Conservation (phyloP, 2,888 invertebrate species). For the Machimus atricapillus region DNA sequence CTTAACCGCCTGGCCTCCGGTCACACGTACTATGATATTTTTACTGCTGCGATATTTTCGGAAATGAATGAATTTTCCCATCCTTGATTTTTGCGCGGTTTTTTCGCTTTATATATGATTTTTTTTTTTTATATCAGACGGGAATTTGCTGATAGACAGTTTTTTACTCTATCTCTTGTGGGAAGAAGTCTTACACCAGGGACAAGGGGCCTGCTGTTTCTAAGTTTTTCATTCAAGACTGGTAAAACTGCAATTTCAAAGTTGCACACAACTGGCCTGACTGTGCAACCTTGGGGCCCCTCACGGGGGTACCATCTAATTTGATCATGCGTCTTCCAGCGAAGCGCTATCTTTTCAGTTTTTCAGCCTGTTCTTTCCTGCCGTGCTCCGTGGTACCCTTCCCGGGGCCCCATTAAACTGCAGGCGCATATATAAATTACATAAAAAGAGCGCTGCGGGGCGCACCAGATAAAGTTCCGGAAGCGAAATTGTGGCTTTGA, state of each 20-base stretch:
- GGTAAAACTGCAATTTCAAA: not conserved
- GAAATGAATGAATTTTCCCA: slow-evolving; percentile 28
- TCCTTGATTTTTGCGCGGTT: not conserved
- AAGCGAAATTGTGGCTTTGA: slow-evolving; percentile 21
- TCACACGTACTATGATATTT: not conserved
- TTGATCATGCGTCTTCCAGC: not conserved
- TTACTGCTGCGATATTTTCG: slow-evolving; percentile 11
- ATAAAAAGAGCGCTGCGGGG: not conserved
- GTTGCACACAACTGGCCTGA: not conserved
- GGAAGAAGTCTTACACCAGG: not conserved
- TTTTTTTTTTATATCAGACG: not conserved
- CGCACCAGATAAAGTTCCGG: slow-evolving; percentile 13
- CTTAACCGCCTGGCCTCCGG: not conserved
- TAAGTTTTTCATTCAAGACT: not conserved
- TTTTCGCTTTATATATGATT: not conserved
- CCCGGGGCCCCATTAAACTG: not conserved
- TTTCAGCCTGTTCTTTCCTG: not conserved
- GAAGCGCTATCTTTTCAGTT: not conserved
- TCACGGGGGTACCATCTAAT: not conserved
- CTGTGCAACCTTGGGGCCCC: not conserved
- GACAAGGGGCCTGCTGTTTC: not conserved
- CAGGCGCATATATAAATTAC: not conserved
- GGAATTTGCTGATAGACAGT: slow-evolving; percentile 13
- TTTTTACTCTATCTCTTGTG: not conserved
- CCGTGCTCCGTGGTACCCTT: not conserved